Conservation (phyloP, 2,113 vertebrate species). For the Podarcis raffonei region DNA sequence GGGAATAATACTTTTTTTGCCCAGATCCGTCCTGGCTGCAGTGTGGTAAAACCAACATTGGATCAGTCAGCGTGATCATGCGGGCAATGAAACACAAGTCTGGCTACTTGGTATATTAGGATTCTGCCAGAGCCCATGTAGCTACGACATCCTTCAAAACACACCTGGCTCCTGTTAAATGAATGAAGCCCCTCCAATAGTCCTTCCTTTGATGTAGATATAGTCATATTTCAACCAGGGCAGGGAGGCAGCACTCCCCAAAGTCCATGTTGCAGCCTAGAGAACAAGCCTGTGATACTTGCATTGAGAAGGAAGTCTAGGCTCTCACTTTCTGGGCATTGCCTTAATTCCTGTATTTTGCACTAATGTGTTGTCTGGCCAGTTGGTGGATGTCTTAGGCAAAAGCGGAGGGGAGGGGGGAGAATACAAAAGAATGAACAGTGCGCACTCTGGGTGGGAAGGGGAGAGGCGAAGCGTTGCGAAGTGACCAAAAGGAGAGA, state of each 20-base stretch:
- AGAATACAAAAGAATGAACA: background rate
- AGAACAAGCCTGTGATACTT: background rate
- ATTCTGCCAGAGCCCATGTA: background rate
- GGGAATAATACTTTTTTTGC: background rate
- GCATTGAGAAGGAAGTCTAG: background rate
- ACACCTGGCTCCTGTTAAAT: background rate
- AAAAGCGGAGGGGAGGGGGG: background rate
- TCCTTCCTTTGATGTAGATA: background rate
- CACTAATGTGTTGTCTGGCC: conserved; percentile 13
- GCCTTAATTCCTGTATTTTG: conserved; percentile 26
- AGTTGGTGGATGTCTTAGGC: background rate
- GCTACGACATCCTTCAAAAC: background rate
- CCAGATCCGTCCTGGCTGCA: background rate
- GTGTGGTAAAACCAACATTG: background rate
- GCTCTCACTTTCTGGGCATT: conserved; percentile 3
- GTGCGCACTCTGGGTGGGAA: background rate
- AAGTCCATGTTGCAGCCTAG: background rate
- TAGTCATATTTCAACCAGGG: background rate
- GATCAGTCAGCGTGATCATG: background rate
- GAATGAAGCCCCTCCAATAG: background rate
- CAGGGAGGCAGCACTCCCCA: background rate
- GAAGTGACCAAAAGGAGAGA: background rate
- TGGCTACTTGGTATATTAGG: background rate
- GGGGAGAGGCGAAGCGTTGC: background rate
- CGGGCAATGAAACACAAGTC: background rate